These are phyloP conservation scores for Stomorhina lunata DNA, from an alignment of 2,888 invertebrate species.

Conservation along the genomic window DNA sequence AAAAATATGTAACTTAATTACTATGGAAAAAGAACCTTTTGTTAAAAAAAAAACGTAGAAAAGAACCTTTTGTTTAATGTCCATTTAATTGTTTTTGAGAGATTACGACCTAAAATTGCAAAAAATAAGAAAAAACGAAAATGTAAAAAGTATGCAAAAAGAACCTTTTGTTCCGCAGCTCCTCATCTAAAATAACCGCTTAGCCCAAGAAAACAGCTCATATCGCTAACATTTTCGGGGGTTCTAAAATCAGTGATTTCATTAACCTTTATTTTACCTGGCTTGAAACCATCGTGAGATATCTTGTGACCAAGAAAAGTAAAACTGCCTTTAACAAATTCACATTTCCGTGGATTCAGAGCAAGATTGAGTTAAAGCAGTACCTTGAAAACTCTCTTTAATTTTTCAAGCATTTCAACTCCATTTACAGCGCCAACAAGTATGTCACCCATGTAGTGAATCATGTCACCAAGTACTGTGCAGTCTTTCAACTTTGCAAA, in stretches of 20 bases:
- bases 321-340: not conserved
- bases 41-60: too few relatives aligned
- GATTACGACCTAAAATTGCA: too few relatives aligned
- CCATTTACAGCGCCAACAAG: slow-evolving; percentile 4
- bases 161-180: slow-evolving; percentile 28
- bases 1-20: too few relatives aligned
- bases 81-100: too few relatives aligned
- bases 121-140: too few relatives aligned
- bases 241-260: slow-evolving; percentile 44
- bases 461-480: slow-evolving; percentile 19
- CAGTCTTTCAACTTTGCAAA: slow-evolving; percentile 43
- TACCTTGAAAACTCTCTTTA: slow-evolving; percentile 9
- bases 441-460: slow-evolving; percentile 63
- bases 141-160: too few relatives aligned
- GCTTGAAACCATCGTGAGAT: slow-evolving; percentile 27
- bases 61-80: too few relatives aligned
- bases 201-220: slow-evolving; percentile 58
- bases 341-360: slow-evolving; percentile 55
- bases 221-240: slow-evolving; percentile 36
- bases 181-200: slow-evolving; percentile 59
- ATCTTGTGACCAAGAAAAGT: slow-evolving; percentile 45
- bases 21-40: too few relatives aligned
- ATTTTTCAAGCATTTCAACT: slow-evolving; percentile 35
- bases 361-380: slow-evolving; percentile 43
- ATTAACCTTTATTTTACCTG: slow-evolving; percentile 50